Evolutionary conservation across 2,797 vertebrate species (phyloP).

Genomic region (Gastrophryne carolinensis): DNA sequence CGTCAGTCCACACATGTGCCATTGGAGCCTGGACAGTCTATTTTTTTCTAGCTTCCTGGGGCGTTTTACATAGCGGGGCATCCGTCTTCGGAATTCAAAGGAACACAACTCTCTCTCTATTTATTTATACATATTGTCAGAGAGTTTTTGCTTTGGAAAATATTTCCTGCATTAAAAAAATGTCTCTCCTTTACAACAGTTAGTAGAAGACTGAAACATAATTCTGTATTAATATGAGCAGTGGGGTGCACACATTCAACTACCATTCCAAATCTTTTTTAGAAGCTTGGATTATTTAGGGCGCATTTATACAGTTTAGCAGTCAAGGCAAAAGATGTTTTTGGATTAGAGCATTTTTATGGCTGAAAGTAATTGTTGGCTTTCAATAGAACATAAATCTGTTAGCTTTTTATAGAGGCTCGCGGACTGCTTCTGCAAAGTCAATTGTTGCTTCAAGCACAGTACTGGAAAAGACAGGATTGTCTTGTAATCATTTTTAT

Average conservation of each 20-base stretch:
- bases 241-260: constrained; percentile 14
- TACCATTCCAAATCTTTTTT: constrained; percentile 35
- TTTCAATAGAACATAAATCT: constrained; percentile 70
- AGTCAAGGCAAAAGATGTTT: constrained; percentile 64
- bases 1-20: no score
- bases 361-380: constrained; percentile 58
- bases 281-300: constrained; percentile 45
- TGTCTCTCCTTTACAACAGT: background rate
- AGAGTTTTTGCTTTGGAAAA: background rate
- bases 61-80: no score
- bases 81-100: no score
- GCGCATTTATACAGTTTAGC: constrained; percentile 57
- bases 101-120: no score
- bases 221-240: constrained; percentile 15
- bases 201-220: background rate
- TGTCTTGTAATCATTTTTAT: constrained; percentile 31
- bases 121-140: no score
- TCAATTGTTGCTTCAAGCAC: constrained; percentile 58
- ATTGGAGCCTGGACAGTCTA: no score
- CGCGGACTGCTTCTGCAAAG: constrained; percentile 57
- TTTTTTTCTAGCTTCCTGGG: no score
- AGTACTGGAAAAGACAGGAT: constrained; percentile 44
- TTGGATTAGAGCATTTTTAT: constrained; percentile 60
- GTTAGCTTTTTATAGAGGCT: constrained; percentile 58
- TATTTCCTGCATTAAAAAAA: background rate